A percentile compares a stretch with the other conserved stretches of the same genome.
Evolutionary conservation across 2,113 vertebrate genomes (phyloP).

Genomic region (Dascyllus trimaculatus): DNA sequence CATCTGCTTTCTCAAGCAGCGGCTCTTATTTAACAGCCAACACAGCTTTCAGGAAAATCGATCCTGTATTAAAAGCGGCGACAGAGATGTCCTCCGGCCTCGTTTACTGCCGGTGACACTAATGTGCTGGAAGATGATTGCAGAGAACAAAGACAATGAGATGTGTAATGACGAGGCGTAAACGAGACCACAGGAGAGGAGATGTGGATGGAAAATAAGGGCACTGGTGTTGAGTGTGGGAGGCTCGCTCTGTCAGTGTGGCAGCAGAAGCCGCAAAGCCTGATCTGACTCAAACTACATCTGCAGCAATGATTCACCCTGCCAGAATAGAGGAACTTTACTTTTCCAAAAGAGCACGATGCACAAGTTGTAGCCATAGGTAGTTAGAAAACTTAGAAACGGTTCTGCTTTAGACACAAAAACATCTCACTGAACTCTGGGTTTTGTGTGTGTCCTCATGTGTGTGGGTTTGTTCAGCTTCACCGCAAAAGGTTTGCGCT

Average conservation of each 20-base stretch:
- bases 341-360: slow-evolving; percentile 13
- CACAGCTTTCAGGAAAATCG: slow-evolving; percentile 26
- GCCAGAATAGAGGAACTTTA: slow-evolving; percentile 63
- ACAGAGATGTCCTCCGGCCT: background rate
- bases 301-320: slow-evolving; percentile 64
- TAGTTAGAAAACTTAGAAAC: slow-evolving; percentile 1
- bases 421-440: background rate
- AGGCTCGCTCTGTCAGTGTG: slow-evolving; percentile 38
- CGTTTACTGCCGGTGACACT: background rate
- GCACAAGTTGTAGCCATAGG: background rate
- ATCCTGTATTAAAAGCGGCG: background rate
- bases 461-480: slow-evolving; percentile 3
- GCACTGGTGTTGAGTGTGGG: slow-evolving; percentile 60
- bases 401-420: background rate
- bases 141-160: slow-evolving; percentile 35
- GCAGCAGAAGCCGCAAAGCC: slow-evolving; percentile 54
- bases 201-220: slow-evolving; percentile 61
- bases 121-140: background rate
- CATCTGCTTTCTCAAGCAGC: slow-evolving; percentile 3
- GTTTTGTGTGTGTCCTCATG: background rate
- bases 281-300: slow-evolving; percentile 65
- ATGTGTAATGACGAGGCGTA: slow-evolving; percentile 47
- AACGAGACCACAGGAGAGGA: slow-evolving; percentile 53
- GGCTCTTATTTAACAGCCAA: slow-evolving; percentile 7
- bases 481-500: slow-evolving; percentile 52